Evolutionary conservation across 2,113 vertebrate genomes (phyloP).

Genomic region (Sorex fumeus): DNA sequence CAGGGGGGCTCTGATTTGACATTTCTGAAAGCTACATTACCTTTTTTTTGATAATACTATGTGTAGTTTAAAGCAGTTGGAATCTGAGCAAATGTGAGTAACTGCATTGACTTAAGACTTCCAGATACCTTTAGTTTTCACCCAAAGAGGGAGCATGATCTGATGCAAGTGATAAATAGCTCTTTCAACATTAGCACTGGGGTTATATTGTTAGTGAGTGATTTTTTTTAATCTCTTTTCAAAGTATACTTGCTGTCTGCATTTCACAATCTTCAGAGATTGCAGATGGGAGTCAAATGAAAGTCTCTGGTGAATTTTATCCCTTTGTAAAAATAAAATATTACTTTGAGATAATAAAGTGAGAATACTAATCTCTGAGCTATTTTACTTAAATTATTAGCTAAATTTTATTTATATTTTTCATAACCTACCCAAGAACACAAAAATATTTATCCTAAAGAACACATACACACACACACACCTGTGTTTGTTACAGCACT

Average conservation of each 20-base stretch:
- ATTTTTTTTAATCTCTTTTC: slow-evolving; percentile 27
- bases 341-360: neutral
- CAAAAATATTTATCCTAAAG: too few relatives aligned
- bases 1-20: slow-evolving; percentile 30
- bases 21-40: slow-evolving; percentile 62
- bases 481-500: too few relatives aligned
- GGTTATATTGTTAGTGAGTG: slow-evolving; percentile 7
- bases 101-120: slow-evolving; percentile 42
- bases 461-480: too few relatives aligned
- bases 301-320: neutral
- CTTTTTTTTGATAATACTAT: neutral
- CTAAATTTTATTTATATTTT: slow-evolving; percentile 14
- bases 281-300: neutral
- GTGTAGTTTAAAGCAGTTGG: slow-evolving; percentile 5
- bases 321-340: neutral
- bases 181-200: neutral
- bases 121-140: slow-evolving; percentile 3
- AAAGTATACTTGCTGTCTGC: neutral
- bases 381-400: too few relatives aligned
- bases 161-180: slow-evolving; percentile 32
- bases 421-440: neutral
- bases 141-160: neutral
- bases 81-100: slow-evolving; percentile 24
- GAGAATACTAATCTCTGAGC: neutral
- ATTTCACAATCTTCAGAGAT: slow-evolving; percentile 10